Percentiles rank a stretch among this genome's conserved stretches.
Conservation (phyloP, 2,797 vertebrate genomes). For the Phyllotis vaccarum region DNA sequence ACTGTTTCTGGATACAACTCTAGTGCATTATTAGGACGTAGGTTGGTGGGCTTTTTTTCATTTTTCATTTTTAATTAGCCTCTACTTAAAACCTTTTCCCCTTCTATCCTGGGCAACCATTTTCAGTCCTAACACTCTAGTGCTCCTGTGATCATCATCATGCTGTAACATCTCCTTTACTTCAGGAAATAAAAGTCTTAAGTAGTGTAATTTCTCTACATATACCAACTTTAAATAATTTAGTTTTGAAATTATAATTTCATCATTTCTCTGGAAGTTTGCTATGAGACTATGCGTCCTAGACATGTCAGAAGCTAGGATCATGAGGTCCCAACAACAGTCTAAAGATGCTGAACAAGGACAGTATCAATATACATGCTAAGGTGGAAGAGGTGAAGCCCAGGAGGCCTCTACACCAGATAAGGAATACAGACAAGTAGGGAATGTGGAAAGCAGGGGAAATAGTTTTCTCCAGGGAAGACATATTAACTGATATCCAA, state of each 20-base stretch:
- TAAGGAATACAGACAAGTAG: background rate
- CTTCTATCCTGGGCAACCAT: background rate
- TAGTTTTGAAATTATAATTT: background rate
- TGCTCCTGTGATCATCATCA: background rate
- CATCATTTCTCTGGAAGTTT: background rate
- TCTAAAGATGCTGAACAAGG: background rate
- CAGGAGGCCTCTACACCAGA: background rate
- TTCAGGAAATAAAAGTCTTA: background rate
- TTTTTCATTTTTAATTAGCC: constrained; percentile 34
- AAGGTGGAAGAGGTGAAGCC: background rate
- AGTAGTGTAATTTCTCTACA: background rate
- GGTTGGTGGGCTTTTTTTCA: background rate
- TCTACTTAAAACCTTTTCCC: constrained; percentile 18
- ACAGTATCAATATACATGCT: background rate
- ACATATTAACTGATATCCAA: background rate
- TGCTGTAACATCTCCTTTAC: background rate
- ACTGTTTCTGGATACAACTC: background rate
- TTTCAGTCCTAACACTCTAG: background rate
- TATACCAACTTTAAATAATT: background rate
- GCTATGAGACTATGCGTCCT: background rate
- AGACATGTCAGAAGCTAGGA: background rate
- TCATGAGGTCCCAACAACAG: background rate
- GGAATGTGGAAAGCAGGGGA: background rate
- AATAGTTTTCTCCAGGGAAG: background rate
- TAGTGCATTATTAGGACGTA: background rate